Evolutionary conservation across 1,140 invertebrate species (phyloP), one percentile per base, ranked within the genome.

Genomic region (Drosophila ironensis): DNA sequence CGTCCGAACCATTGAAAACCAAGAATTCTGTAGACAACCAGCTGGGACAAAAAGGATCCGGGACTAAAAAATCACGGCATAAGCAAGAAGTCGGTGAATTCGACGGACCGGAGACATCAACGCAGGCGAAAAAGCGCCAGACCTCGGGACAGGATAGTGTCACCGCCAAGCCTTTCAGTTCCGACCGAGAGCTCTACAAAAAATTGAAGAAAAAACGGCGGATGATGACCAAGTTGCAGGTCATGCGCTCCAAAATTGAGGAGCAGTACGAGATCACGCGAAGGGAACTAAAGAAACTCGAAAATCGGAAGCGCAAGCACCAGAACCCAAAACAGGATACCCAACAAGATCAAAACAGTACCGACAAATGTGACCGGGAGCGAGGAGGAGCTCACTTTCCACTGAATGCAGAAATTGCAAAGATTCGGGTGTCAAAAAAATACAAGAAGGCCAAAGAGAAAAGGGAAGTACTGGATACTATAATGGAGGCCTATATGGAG

Each of bases 381-480:
- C 4, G 44, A 1, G 72, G 72, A 1, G 72, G 72, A 8, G 68
- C 69, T 8, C 42, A 57, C 7, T 2, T 42, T 1, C 16, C 17
- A 2, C 7, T 17, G 1, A 1, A 25, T 8, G 6, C 2, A 8
- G 1, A 4, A 0, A 25, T 28, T 7, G 4, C 4, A 7, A 11
- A 2, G 0, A 14, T n/a, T 9, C 0, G 1, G 2, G n/a, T 1
- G 4, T 37, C 14, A 14, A 19, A 16, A 0, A 19, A 19, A 5
- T 4, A 1, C 0, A n/a, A n/a, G 6, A 16, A n/a, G 27, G 2
- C 16, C 11, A 16, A 8, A 4, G 22, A 35, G 9, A n/a, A 28
- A 5, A 5, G 11, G 0, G 9, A 28, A 4, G 9, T 2, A n/a
- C 2, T 28, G 9, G 8, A n/a, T 3, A 28, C 27, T n/a, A n/a